These are phyloP conservation scores for Hirtodrosophila duncani DNA, from an alignment of 2,888 invertebrate genomes.

Conservation along the genomic window DNA sequence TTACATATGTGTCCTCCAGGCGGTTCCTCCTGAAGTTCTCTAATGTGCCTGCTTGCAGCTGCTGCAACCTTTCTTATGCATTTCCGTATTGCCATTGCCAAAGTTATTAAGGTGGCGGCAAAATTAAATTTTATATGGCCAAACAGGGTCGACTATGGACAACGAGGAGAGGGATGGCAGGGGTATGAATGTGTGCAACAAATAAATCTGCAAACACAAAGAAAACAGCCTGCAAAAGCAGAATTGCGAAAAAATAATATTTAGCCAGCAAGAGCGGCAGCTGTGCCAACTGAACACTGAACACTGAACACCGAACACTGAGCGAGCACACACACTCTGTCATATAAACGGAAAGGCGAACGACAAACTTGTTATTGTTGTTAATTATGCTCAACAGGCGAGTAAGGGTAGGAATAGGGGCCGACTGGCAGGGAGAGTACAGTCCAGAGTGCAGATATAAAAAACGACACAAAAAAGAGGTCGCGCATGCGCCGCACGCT, in stretches of 20 bases:
- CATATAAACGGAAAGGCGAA: constrained; percentile 29
- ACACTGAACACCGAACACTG: constrained; percentile 11
- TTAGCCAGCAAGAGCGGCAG: constrained; percentile 15
- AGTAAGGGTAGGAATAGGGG: background rate
- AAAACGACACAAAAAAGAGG: constrained; percentile 40
- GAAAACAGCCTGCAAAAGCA: constrained; percentile 20
- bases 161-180: too few species aligned
- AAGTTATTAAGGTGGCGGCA: too few species aligned
- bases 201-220: constrained; percentile 54
- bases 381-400: constrained; percentile 51
- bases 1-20: too few species aligned
- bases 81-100: too few species aligned
- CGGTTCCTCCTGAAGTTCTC: too few species aligned
- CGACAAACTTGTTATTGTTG: constrained; percentile 38
- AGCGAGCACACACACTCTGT: too few species aligned
- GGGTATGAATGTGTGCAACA: constrained; percentile 39
- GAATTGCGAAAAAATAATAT: constrained; percentile 25
- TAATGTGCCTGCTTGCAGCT: too few species aligned
- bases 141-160: too few species aligned
- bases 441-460: constrained; percentile 15
- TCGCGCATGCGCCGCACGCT: constrained; percentile 57
- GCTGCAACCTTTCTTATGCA: too few species aligned
- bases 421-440: background rate
- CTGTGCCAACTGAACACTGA: constrained; percentile 26
- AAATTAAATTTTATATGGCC: too few species aligned